Base-by-base conservation (phyloP, 2,888 invertebrate species). In the Euplexia lucipara region DNA sequence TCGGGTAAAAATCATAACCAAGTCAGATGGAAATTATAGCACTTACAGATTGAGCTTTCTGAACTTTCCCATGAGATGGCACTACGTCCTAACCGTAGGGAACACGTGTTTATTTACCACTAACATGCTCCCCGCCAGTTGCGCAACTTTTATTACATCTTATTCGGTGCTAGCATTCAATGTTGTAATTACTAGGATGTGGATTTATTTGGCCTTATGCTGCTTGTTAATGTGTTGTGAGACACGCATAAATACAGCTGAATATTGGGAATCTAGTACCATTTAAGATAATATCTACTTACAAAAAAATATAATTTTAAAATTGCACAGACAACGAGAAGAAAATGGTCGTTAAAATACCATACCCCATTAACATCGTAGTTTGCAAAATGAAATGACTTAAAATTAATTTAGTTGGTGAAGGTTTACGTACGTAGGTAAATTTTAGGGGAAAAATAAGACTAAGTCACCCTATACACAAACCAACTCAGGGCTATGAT, bases 61-160 rank as follows among this genome's bases (percentile, higher is more conserved):
- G 56, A 8, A 32, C 20, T 34, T 53, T 57, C 16, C 39, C 44
- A 44, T 12, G 7, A 10, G n/a, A 18, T 62, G 47, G 22, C 39
- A 16, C n/a, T n/a, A 12, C 47, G 39, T 35, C 77, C 86, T 85
- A 83, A 87, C 86, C 82, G 76, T 77, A 51, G 62, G 67, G 73
- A 87, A 88, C 92, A 92, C 86, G 87, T 91, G 91, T 91, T 89
- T 85, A 83, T 86, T 81, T 78, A 81, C 78, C 82, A 83, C 69
- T 75, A 79, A 80, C 75, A 74, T 74, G 73, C 52, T 75, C 67
- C 62, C 57, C 69, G 58, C 75, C 76, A 75, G 75, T 85, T 87
- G 86, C 83, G 80, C 83, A 84, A 86, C 84, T 86, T 88, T 88
- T 89, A 89, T 88, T 87, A 83, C 83, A 74, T 78, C 69, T 82